phyloP scores from a whole-genome alignment of 2,888 invertebrate species.

The Nymphalis c-album region DNA sequence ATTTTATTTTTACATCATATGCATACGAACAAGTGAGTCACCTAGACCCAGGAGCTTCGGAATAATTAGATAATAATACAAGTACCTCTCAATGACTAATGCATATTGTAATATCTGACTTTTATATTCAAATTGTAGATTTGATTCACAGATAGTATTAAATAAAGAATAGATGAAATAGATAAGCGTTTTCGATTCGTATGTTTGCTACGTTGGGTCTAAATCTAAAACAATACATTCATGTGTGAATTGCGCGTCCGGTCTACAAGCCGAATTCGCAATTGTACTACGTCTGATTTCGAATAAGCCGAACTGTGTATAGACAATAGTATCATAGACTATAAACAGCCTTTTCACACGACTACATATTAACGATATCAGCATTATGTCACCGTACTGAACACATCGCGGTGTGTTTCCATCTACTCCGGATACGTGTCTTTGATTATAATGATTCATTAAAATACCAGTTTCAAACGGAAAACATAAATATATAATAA shows the following conservation, averaged over 20 bases:
- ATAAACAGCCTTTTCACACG: conserved; percentile 3
- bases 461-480: no score
- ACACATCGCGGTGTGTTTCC: neutral
- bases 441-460: neutral
- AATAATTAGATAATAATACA: no score
- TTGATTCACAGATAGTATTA: no score
- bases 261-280: conserved; percentile 21
- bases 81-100: no score
- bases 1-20: no score
- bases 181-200: conserved; percentile 14
- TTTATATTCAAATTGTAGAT: no score
- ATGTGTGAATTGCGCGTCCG: conserved; percentile 29
- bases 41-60: no score
- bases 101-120: no score
- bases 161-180: neutral
- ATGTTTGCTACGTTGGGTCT: conserved; percentile 21
- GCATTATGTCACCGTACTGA: neutral
- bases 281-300: conserved; percentile 33
- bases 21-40: no score
- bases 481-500: no score
- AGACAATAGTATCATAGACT: conserved; percentile 39
- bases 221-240: conserved; percentile 28
- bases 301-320: conserved; percentile 37
- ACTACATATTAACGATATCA: neutral
- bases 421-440: neutral